phyloP scores from a whole-genome alignment of 2,797 vertebrate genomes.

The Alosa sapidissima region DNA sequence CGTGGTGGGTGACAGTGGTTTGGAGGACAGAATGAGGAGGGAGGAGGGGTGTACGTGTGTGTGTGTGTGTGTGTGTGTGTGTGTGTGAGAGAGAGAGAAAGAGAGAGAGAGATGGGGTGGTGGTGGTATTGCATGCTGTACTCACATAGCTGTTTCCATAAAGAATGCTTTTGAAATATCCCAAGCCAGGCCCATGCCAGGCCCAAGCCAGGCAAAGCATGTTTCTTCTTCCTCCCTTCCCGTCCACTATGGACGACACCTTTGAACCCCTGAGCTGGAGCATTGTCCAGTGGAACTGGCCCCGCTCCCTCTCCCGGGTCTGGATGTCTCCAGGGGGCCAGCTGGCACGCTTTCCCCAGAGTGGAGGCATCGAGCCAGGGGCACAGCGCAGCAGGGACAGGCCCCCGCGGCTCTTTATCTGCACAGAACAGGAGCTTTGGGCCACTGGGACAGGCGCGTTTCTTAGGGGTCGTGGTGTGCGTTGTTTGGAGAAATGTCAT shows the following conservation, averaged over 20 bases:
- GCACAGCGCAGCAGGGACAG: conserved; percentile 67
- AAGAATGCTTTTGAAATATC: conserved; percentile 74
- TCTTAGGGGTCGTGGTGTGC: conserved; percentile 49
- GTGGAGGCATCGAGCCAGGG: conserved; percentile 69
- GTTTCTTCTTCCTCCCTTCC: conserved; percentile 18
- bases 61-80: not conserved
- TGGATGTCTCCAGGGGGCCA: conserved; percentile 72
- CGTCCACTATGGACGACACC: conserved; percentile 74
- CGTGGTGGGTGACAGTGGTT: conserved; percentile 51
- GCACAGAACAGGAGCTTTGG: conserved; percentile 41
- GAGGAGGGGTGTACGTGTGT: not conserved
- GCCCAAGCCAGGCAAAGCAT: no score
- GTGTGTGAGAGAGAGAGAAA: conserved; percentile 18
- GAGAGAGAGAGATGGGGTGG: not conserved
- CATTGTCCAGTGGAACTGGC: conserved; percentile 75
- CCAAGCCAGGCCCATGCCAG: conserved; percentile 54
- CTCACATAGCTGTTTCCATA: conserved; percentile 67
- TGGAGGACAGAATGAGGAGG: conserved; percentile 50
- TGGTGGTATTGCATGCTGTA: conserved; percentile 41
- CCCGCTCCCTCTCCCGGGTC: conserved; percentile 70
- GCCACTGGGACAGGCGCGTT: not conserved
- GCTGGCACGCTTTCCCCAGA: conserved; percentile 68
- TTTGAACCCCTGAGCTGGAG: conserved; percentile 75
- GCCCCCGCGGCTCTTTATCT: conserved; percentile 57
- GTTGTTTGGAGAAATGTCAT: not conserved